Evolutionary conservation across 2,797 vertebrate species (phyloP), one percentile per base, ranked within the genome.

Genomic region (Myotis planiceps): DNA sequence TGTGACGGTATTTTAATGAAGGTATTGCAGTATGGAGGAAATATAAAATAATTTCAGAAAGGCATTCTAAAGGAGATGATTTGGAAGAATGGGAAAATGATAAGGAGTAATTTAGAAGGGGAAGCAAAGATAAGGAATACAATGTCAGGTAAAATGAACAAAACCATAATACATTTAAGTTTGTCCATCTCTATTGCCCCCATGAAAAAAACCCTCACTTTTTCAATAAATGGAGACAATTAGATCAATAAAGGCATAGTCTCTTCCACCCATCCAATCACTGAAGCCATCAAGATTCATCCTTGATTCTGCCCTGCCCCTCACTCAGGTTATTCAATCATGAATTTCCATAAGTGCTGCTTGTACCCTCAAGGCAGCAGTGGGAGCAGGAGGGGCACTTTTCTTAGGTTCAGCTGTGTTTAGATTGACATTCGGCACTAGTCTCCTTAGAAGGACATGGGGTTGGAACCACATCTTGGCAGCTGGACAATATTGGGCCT

Each of bases 11-110:
- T 21, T 32, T 16, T 5, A 18, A 37, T 12, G 34, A 27, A 66
- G 5, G 5, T 10, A 34, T 2, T 84, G 39, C 51, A 49, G 34
- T 13, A 37, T 0, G 4, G 9, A 80, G 53, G 10, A 75, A 51
- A 13, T 65, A 9, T 18, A 49, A 68, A 72, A 39, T 71, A 68
- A 68, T n/a, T 86, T 87, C 80, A 76, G 51, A 85, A 69, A 55
- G 60, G 1, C 16, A 39, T 53, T 34, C n/a, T 75, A 8, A 81
- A 66, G 10, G 23, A 27, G 29, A 29, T 80, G 2, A 87, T 74
- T 47, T 88, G 8, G 16, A 88, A 76, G 39, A 34, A 82, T 60
- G 6, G 15, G 18, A 84, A 10, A 63, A 65, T 27, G 4, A 19
- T 68, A 19, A 83, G 37, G 32, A 34, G 6, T n/a, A 58, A 51